Conservation (phyloP, 2,113 vertebrate genomes). For the Opisthocomus hoazin region DNA sequence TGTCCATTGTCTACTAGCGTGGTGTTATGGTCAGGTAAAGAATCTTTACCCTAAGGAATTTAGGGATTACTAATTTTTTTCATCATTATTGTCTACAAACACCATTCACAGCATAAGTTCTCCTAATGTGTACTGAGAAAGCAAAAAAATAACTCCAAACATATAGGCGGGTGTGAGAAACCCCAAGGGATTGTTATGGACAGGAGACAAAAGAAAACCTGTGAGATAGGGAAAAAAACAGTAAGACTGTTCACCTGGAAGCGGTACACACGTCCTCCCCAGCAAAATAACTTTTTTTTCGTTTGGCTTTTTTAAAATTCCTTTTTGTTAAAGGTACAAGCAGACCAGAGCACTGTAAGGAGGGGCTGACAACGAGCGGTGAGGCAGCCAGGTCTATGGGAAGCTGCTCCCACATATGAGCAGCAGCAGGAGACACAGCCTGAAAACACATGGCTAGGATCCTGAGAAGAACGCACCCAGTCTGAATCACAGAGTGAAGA, state of each 20-base stretch:
- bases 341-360: neutral
- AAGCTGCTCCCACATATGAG: neutral
- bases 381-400: neutral
- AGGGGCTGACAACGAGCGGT: fast-evolving
- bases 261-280: neutral
- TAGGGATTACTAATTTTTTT: neutral
- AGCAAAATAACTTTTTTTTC: neutral
- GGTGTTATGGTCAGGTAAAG: neutral
- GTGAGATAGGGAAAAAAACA: neutral
- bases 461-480: neutral
- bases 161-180: neutral
- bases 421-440: neutral
- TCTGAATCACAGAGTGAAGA: neutral
- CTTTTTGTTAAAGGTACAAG: neutral
- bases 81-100: neutral
- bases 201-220: neutral
- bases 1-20: neutral
- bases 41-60: neutral
- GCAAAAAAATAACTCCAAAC: neutral
- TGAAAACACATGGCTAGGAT: neutral
- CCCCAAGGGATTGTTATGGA: neutral
- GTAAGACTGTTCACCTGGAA: neutral
- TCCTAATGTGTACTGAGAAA: neutral
- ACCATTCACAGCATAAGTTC: neutral
- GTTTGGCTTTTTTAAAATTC: neutral